These are phyloP conservation scores for Machaerirhynchus nigripectus DNA, from an alignment of 2,113 vertebrate genomes.

Conservation along the genomic window DNA sequence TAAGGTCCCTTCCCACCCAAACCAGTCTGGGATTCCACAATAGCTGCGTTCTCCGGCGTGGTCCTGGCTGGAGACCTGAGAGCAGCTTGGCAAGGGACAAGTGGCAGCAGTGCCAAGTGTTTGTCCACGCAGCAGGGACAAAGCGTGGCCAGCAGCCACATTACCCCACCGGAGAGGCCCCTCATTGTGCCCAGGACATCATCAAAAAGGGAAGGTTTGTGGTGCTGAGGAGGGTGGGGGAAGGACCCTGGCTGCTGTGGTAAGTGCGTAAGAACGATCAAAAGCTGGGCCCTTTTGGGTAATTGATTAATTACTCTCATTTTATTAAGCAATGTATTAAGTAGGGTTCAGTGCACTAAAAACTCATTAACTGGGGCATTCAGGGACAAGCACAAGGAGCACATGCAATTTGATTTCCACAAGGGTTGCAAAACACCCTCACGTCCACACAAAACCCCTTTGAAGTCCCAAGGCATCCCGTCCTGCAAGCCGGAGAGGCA, in stretches of 20 bases:
- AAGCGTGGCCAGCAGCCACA: background rate
- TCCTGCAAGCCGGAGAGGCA: background rate
- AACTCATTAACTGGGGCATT: constrained; percentile 51
- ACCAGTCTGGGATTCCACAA: accelerated
- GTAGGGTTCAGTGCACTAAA: constrained; percentile 54
- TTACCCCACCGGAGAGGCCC: background rate
- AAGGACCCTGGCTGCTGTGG: background rate
- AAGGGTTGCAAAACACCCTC: background rate
- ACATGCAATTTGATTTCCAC: background rate
- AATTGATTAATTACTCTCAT: constrained; percentile 56
- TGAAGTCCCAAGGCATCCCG: background rate
- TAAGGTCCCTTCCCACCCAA: background rate
- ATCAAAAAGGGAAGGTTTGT: background rate
- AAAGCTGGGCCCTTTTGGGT: background rate
- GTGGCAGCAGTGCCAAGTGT: background rate
- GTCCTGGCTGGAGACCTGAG: background rate
- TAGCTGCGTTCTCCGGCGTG: accelerated
- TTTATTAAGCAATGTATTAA: constrained; percentile 34
- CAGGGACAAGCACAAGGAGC: constrained; percentile 18
- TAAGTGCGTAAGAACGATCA: background rate
- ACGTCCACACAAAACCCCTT: background rate
- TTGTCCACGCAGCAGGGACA: background rate
- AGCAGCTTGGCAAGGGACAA: background rate
- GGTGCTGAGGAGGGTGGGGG: background rate
- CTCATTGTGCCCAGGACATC: background rate